Percentiles rank a stretch among this genome's conserved stretches.
Conservation (phyloP, 2,797 vertebrate species). For the Acipenser oxyrinchus region DNA sequence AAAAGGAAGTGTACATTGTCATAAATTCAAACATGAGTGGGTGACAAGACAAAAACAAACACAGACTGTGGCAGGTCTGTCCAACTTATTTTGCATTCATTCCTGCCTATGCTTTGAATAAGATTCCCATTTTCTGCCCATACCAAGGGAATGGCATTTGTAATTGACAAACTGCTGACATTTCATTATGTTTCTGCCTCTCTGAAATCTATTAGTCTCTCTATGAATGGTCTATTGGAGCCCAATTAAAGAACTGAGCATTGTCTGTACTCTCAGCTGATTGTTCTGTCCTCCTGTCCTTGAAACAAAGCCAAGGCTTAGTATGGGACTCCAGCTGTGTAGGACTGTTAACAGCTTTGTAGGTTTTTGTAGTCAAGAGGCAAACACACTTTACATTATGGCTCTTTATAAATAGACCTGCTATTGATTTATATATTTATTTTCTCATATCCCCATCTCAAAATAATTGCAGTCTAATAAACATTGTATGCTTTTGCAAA, state of each 20-base stretch:
- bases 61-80: too few species aligned
- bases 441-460: too few species aligned
- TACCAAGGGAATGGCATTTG: not conserved
- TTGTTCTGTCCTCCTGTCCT: not conserved
- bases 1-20: too few species aligned
- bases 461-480: too few species aligned
- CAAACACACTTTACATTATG: too few species aligned
- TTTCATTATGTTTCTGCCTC: slow-evolving; percentile 24
- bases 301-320: slow-evolving; percentile 6
- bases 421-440: too few species aligned
- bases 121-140: not conserved
- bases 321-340: not conserved
- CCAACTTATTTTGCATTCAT: not conserved
- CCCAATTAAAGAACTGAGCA: slow-evolving; percentile 29
- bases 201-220: slow-evolving; percentile 27
- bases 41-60: too few species aligned
- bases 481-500: too few species aligned
- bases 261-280: slow-evolving; percentile 3
- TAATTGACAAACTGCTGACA: not conserved
- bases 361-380: too few species aligned
- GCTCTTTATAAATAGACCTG: too few species aligned
- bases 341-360: not conserved
- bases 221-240: slow-evolving; percentile 13
- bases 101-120: not conserved
- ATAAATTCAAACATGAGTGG: too few species aligned